Conservation (phyloP, 2,888 invertebrate genomes). For the Nematopogon swammerdamellus region DNA sequence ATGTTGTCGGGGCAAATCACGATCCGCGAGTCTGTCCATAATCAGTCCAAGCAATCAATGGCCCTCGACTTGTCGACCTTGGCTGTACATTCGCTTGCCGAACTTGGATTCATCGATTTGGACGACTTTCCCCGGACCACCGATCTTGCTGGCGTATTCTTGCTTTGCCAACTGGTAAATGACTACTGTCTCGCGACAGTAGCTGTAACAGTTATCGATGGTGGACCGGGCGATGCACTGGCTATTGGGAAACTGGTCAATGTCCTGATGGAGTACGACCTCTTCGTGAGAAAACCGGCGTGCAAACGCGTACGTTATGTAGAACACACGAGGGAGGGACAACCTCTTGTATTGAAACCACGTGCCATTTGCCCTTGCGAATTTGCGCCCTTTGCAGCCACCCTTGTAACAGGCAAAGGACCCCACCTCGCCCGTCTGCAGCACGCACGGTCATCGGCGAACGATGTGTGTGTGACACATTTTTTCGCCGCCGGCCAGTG, state of each 20-base stretch:
- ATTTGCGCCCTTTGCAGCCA: neutral
- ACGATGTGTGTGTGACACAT: neutral
- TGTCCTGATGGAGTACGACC: neutral
- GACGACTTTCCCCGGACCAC: constrained; percentile 11
- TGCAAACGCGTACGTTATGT: neutral
- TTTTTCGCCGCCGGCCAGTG: too few species aligned
- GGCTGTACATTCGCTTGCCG: constrained; percentile 9
- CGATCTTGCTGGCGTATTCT: constrained; percentile 5
- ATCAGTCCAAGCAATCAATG: constrained; percentile 4
- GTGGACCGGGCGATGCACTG: neutral
- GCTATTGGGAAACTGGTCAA: neutral
- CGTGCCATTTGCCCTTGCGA: neutral
- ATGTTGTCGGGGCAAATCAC: neutral
- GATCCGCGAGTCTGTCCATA: neutral
- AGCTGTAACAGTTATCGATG: neutral
- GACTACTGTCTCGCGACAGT: neutral
- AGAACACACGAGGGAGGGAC: neutral
- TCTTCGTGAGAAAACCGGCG: neutral
- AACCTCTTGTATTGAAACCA: neutral
- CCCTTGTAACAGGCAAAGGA: neutral
- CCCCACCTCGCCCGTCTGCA: neutral
- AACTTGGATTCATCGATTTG: constrained; percentile 12
- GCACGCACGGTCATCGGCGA: neutral
- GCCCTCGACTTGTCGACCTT: constrained; percentile 9
- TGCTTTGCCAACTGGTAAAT: constrained; percentile 1